Evolutionary conservation across 92 coral and sea anemone species (phyloP), one percentile per base, ranked within the genome.

Genomic region (Porites divaricata): DNA sequence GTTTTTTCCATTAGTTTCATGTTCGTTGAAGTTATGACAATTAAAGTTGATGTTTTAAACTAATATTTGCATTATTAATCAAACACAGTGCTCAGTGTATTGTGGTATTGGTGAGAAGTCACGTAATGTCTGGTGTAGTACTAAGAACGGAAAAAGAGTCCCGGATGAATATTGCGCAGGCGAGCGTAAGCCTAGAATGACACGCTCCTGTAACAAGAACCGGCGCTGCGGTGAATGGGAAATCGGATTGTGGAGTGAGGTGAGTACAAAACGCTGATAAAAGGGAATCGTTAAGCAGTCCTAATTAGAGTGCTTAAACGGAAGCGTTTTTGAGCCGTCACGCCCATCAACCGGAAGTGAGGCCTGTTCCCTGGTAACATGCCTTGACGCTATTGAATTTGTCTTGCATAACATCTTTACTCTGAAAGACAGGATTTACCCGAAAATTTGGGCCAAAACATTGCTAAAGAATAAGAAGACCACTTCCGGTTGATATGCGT

Each of bases 191-290:
- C 99, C 99, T 20, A 75, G 84, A 57, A 22, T 92, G 35, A 64
- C 26, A n/a, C 81, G 95, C 71, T 72, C 74, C 19, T 96, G 99
- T 84, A 93, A 94, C 84, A 87, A 88, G 79, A 79, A 91, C 62
- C 90, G 88, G 22, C 89, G 84, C 49, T 96, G 98, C 50, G 98
- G 98, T 51, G 87, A 73, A 22, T 96, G 98, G 98, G 92, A 88
- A 26, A 48, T 84, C 19, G 98, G 98, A 24, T 82, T 86, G 22
- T 96, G 98, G 98, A 90, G 92, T 41, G 87, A 90, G 89, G 98
- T 96, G 83, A 78, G 67, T 79, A 11, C 45, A 35, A 35, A 28
- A 28, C 15, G 50, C 16, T 14, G 26, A 49, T 9, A 72, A 12
- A 15, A 28, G 14, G 8, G 12, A 53, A 61, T 35, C 7, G 45